Conservation (phyloP, 2,888 invertebrate genomes). For the Corythucha ciliata region DNA sequence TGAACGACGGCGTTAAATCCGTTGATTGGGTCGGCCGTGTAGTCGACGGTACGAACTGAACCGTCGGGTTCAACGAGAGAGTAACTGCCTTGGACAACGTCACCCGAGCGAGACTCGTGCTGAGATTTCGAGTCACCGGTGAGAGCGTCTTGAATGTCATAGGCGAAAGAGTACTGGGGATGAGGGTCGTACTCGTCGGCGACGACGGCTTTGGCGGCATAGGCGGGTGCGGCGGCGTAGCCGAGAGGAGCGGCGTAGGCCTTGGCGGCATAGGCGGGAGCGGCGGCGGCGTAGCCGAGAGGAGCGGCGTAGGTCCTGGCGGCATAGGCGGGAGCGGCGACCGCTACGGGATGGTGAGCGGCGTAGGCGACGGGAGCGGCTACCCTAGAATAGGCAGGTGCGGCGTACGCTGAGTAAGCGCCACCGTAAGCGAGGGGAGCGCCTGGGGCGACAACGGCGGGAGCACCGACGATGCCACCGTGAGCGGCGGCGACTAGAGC, state of each 20-base stretch:
- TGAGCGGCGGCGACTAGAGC: too few species aligned
- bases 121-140: slow-evolving; percentile 38
- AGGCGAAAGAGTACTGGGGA: slow-evolving; percentile 35
- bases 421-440: too few species aligned
- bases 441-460: too few species aligned
- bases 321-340: slow-evolving; percentile 8
- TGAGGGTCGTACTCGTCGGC: slow-evolving; percentile 36
- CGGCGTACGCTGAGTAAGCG: too few species aligned
- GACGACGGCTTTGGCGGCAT: slow-evolving; percentile 10
- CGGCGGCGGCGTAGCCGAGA: slow-evolving; percentile 13
- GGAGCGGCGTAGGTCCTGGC: slow-evolving; percentile 17
- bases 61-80: slow-evolving; percentile 21
- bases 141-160: slow-evolving; percentile 34
- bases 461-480: too few species aligned
- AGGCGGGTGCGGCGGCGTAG: slow-evolving; percentile 16
- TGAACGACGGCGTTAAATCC: slow-evolving; percentile 32
- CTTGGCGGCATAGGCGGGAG: slow-evolving; percentile 14
- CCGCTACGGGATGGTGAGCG: neutral
- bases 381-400: too few species aligned
- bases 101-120: slow-evolving; percentile 39
- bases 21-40: slow-evolving; percentile 22
- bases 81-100: slow-evolving; percentile 24
- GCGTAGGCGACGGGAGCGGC: slow-evolving; percentile 1
- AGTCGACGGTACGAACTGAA: slow-evolving; percentile 19
- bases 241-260: slow-evolving; percentile 16